Evolutionary conservation across 1,140 invertebrate species (phyloP), one percentile per base, ranked within the genome.

Genomic region (Drosophila sulfurigaster): DNA sequence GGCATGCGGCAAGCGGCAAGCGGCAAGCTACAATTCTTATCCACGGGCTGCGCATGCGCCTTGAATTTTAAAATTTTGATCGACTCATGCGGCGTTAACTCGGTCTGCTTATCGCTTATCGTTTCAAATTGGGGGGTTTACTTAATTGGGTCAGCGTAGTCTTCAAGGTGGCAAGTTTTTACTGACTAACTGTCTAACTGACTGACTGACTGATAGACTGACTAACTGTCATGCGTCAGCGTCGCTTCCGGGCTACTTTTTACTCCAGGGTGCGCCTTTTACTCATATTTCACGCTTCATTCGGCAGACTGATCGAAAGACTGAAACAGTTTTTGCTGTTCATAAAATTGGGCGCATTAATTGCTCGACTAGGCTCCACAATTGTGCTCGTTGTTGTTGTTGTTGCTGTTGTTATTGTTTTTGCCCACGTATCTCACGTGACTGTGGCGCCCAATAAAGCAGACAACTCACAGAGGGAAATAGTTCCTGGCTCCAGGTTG

Each of bases 261-360:
- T 25, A 25, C 11, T 5, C 13, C 6, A 32, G 35, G 58, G 66
- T 66, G 66, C 58, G 59, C 25, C 59, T 16, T 7, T 58, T 20
- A 54, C 68, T 71, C 83, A 87, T 87, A 87, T 87, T 87, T 87
- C 80, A 87, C 69, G 83, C 72, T 78, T 73, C 73, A 83, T 70
- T 86, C 20, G 3, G 20, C 20, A 25, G 20, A 68, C 43, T 62
- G 66, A 54, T 25, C 30, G 6, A 6, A 56, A 6, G 13, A 52
- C 28, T 25, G 1, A 16, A 56, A 54, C 5, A 65, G 35, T 45
- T 69, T 52, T 62, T 32, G 32, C 30, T 25, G n/a, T 32, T 59
- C 59, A 54, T 60, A n/a, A 56, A 69, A 74, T 60, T 74, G 66
- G 57, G 49, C n/a, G 32, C 62, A 58, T 68, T 74, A 69, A 74